Conservation (phyloP, 2,797 vertebrate species). For the Sebastes cheni region DNA sequence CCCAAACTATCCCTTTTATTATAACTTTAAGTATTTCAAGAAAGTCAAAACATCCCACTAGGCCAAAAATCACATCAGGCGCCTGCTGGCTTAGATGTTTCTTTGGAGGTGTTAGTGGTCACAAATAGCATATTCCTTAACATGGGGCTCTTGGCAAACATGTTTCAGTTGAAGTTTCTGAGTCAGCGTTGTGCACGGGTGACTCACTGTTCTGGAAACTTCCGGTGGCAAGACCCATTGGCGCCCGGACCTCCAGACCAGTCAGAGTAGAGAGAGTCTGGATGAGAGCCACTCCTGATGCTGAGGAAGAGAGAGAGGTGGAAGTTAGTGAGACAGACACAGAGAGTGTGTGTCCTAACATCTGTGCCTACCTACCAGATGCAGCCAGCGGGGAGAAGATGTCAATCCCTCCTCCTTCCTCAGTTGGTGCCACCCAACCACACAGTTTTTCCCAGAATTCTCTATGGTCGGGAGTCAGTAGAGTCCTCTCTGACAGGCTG, state of each 20-base stretch:
- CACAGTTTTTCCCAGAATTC: constrained; percentile 89
- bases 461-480: constrained; percentile 78
- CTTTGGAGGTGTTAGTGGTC: not conserved
- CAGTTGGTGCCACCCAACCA: constrained; percentile 70
- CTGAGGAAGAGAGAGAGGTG: constrained; percentile 60
- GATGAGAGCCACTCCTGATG: constrained; percentile 81
- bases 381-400: constrained; percentile 88
- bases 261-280: constrained; percentile 82
- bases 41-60: not conserved
- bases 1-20: too few species aligned
- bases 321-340: not conserved
- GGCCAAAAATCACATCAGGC: not conserved
- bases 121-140: not conserved
- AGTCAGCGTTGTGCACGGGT: not conserved
- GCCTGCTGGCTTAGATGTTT: not conserved
- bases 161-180: not conserved
- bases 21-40: not conserved
- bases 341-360: not conserved
- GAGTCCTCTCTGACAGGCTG: constrained; percentile 76
- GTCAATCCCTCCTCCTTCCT: constrained; percentile 84
- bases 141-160: not conserved
- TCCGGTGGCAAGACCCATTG: constrained; percentile 84
- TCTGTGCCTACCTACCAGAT: constrained; percentile 80
- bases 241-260: constrained; percentile 80
- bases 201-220: constrained; percentile 89